Base-by-base conservation (phyloP, 2,797 vertebrate species). In the Alauda arvensis region DNA sequence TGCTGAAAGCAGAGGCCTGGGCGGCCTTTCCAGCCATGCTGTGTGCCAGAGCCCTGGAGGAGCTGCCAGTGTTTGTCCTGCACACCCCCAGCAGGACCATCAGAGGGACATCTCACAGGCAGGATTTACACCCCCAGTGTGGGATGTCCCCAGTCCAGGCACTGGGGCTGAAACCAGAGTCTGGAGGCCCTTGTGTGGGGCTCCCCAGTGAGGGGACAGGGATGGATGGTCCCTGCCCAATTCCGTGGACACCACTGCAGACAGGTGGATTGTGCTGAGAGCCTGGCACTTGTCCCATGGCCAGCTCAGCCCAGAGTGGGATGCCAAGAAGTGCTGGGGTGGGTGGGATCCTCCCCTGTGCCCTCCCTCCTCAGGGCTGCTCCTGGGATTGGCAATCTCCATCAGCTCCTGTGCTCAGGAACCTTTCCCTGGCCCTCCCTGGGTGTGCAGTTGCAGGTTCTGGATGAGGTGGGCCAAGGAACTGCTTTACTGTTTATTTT, bases 171-270 rank as follows among this genome's bases (percentile, higher is more conserved):
- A 19, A 51, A 23, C 8, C 13, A 29, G 46, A 55, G n/a, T 14
- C 21, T 42, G 37, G 34, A 92, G n/a, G 39, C 6, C 5, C 15
- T 14, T 9, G 11, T 18, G 25, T 16, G 39, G 24, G 15, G n/a
- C 17, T 17, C 15, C 12, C 12, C 9, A 37, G 77, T 3, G 34
- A 25, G 55, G 12, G 37, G 0, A 4, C 7, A 28, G 52, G 1
- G 1, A 9, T 28, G 34, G 48, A 11, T 6, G 48, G 15, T 10
- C 39, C 37, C 37, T 52, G 45, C 5, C 13, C 53, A 4, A 3
- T 14, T 33, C 60, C 28, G 4, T 1, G 19, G 19, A 4, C 34
- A 56, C 6, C 21, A 4, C 8, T 1, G 1, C 24, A 23, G 23
- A 1, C 31, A 18, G n/a, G 13, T 3, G 6, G 34, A 12, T 15